A percentile compares a stretch with the other conserved stretches of the same genome.
Conservation (phyloP, 2,888 invertebrate species). For the Napeogenes sylphis region DNA sequence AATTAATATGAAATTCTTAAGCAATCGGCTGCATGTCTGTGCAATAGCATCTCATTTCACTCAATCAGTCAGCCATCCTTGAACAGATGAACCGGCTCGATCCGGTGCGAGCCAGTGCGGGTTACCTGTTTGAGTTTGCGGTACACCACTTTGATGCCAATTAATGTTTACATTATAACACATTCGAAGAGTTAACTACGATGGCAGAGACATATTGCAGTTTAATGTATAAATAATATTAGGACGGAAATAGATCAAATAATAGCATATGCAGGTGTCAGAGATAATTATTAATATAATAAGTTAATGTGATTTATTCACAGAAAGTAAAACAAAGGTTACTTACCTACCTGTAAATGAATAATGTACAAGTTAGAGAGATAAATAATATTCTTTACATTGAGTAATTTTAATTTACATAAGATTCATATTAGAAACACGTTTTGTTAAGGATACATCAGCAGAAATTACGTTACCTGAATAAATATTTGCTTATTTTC, state of each 20-base stretch:
- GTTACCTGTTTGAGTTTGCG: slow-evolving; percentile 32
- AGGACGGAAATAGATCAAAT: too few species aligned
- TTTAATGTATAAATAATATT: neutral
- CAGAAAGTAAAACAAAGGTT: too few species aligned
- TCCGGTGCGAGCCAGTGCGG: slow-evolving; percentile 34
- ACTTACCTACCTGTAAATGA: too few species aligned
- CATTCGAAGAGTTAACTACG: neutral
- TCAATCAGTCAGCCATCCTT: slow-evolving; percentile 32
- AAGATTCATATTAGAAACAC: slow-evolving; percentile 9
- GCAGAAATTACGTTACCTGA: neutral
- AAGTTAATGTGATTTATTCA: too few species aligned
- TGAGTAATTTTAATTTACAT: slow-evolving; percentile 3
- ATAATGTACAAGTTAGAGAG: slow-evolving; percentile 4
- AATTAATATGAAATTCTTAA: slow-evolving; percentile 6
- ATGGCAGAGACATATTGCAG: neutral
- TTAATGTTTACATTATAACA: slow-evolving; percentile 22
- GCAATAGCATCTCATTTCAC: slow-evolving; percentile 31
- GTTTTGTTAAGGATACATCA: slow-evolving; percentile 6
- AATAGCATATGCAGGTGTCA: too few species aligned
- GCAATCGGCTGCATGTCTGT: slow-evolving; percentile 16
- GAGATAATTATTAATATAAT: too few species aligned
- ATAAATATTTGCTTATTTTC: neutral
- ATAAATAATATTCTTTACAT: slow-evolving; percentile 1
- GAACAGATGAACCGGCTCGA: slow-evolving; percentile 25
- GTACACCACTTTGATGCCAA: slow-evolving; percentile 19